Conservation (phyloP, 2,888 invertebrate genomes). For the Cyrtodaria siliqua region DNA sequence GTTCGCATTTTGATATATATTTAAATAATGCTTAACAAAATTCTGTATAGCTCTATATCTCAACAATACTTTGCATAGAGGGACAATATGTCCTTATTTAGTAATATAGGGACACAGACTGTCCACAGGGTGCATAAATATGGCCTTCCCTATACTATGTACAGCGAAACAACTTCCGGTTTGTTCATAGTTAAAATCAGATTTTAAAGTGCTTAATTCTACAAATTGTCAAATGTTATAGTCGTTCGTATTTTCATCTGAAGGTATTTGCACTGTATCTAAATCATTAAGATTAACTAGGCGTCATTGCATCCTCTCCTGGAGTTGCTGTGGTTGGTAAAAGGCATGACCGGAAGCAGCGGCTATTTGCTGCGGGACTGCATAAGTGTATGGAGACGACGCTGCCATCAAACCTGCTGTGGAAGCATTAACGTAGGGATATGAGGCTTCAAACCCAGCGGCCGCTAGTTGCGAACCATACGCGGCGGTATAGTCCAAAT, state of each 20-base stretch:
- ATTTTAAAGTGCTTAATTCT: background rate
- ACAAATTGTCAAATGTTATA: background rate
- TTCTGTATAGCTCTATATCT: no score
- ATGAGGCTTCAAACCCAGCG: conserved; percentile 68
- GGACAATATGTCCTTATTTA: no score
- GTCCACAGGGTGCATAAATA: no score
- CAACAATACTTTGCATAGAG: no score
- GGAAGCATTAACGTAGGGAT: conserved; percentile 75
- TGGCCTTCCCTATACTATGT: no score
- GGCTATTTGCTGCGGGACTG: conserved; percentile 76
- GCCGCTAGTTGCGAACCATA: conserved; percentile 74
- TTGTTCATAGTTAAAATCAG: background rate
- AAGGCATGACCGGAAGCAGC: conserved; percentile 73
- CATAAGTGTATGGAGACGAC: conserved; percentile 78
- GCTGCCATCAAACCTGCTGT: conserved; percentile 72
- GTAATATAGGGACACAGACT: no score
- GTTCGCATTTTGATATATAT: no score
- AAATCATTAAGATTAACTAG: conserved; percentile 25
- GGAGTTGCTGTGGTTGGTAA: conserved; percentile 80
- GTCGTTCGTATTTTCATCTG: no score
- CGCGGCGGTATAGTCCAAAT: conserved; percentile 73
- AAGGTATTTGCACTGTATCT: conserved; percentile 8
- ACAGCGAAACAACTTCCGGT: conserved; percentile 1
- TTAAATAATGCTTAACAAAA: no score
- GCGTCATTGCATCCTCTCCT: conserved; percentile 79